Evolutionary conservation across 2,113 vertebrate species (phyloP), one percentile per base, ranked within the genome.

Genomic region (Silurus glanis): DNA sequence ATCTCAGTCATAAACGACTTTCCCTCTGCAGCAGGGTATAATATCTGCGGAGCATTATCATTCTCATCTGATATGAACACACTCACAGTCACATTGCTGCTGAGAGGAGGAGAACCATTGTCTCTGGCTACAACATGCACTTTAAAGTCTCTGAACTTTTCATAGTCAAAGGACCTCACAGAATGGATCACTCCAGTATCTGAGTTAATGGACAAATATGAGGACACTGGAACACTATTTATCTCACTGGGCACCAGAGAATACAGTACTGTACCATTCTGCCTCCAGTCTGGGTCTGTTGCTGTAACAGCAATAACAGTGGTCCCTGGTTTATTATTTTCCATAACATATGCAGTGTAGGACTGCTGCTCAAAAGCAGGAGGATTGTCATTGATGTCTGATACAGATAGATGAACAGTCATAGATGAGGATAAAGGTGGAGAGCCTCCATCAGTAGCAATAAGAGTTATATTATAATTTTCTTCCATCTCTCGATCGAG

Each of bases 171-270:
- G 2, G 37, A 37, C 2, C 37, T 37, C 2, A 37, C 37, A 37
- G 37, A 2, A 2, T 37, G 95, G 28, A 96, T 89, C 82, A 92
- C 82, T 0, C 95, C 95, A 3, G 93, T 95, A 67, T 94, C 94
- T 67, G 94, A 93, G 64, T 95, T 95, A 45, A 96, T 93, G 59
- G 95, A 96, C 1, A 96, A 9, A 72, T 92, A 95, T 19, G 95
- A 95, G 61, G 95, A 95, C 0, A 95, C 88, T 4, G 90, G 87
- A 16, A 82, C 82, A 13, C 92, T 91, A 23, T 91, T 91, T n/a
- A 93, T 72, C 1, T 92, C 93, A 80, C 85, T 91, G n/a, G 93
- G 51, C 37, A 91, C 85, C 61, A 96, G 84, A 55, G 94, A 95
- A 89, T 95, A 96, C 72, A 75, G 19, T 13, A 75, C 72, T 75